Conservation (phyloP, 2,888 invertebrate species). For the Lycaena phlaeas region DNA sequence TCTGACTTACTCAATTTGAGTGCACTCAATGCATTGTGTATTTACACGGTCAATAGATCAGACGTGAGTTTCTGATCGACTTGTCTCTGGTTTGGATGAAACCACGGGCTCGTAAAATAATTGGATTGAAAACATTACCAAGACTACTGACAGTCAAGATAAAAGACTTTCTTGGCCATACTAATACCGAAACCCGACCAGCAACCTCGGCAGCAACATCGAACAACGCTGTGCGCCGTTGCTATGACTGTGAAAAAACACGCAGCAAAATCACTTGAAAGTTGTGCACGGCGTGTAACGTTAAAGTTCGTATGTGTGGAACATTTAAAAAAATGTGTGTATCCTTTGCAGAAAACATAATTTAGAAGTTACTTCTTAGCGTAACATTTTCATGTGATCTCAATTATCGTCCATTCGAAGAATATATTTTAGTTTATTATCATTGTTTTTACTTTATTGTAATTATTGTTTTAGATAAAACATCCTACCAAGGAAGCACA, state of each 20-base stretch:
- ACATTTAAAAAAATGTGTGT: constrained; percentile 15
- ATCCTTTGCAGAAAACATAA: constrained; percentile 11
- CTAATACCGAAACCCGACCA: constrained; percentile 4
- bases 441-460: no score
- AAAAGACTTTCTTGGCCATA: constrained; percentile 8
- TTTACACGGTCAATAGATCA: constrained; percentile 2
- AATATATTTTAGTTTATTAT: no score
- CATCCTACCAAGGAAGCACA: no score
- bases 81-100: constrained; percentile 14
- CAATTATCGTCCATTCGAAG: background rate
- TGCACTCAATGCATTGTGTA: constrained; percentile 16
- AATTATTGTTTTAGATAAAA: no score
- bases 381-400: background rate
- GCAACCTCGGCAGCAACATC: constrained; percentile 7
- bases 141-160: background rate
- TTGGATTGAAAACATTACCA: background rate
- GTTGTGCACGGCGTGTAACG: constrained; percentile 11
- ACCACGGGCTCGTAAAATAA: constrained; percentile 7
- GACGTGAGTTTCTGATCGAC: constrained; percentile 11
- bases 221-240: constrained; percentile 11
- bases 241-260: constrained; percentile 13
- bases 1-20: constrained; percentile 18
- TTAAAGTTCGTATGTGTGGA: constrained; percentile 10
- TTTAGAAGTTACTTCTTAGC: constrained; percentile 8
- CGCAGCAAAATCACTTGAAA: constrained; percentile 16